These are phyloP conservation scores for Amiota minor DNA, from an alignment of 2,888 invertebrate species.

Conservation along the genomic window DNA sequence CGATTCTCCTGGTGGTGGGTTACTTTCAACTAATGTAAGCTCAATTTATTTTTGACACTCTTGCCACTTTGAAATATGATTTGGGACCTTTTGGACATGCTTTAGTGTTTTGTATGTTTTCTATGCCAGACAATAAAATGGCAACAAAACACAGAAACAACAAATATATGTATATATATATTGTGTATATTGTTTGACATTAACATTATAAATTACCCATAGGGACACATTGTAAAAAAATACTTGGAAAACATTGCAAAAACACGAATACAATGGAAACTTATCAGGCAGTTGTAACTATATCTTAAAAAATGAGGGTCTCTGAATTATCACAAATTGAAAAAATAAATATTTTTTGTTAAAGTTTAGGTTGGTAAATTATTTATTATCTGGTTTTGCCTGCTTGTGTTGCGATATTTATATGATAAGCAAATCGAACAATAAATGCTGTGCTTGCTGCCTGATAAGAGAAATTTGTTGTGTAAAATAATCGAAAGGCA, in stretches of 20 bases:
- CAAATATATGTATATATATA: neutral
- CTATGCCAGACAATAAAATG: neutral
- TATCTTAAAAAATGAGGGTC: too few species aligned
- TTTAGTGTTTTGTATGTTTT: neutral
- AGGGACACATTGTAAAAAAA: neutral
- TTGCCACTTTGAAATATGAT: constrained; percentile 23
- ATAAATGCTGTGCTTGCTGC: neutral
- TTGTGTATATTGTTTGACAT: neutral
- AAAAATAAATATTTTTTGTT: neutral
- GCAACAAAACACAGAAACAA: neutral
- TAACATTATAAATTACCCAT: neutral
- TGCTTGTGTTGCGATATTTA: neutral
- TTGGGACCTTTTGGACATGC: neutral
- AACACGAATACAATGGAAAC: neutral
- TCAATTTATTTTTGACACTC: constrained; percentile 42
- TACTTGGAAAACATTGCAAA: neutral
- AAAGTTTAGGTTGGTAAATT: neutral
- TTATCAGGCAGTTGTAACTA: constrained; percentile 7
- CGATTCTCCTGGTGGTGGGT: neutral
- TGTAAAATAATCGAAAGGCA: too few species aligned
- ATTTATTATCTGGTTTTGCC: neutral
- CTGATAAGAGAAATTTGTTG: too few species aligned
- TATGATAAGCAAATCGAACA: constrained; percentile 8
- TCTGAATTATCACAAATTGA: neutral
- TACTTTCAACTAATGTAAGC: constrained; percentile 33